These are phyloP conservation scores for Resseliella maxima DNA, from an alignment of 2,888 invertebrate species.

Conservation along the genomic window DNA sequence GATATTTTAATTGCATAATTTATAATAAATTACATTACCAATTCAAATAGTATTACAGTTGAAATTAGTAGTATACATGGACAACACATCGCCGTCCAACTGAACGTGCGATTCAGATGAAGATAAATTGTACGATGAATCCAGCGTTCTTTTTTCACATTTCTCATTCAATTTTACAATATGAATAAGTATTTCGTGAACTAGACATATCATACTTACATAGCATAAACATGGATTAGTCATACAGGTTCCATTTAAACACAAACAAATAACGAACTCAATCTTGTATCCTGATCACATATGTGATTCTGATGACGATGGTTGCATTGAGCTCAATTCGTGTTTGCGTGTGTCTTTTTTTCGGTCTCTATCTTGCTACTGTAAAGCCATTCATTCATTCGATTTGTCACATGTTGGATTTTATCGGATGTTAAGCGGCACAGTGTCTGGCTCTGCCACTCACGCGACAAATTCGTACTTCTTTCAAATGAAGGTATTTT, in stretches of 20 bases:
- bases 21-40: constrained; percentile 53
- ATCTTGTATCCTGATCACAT: constrained; percentile 43
- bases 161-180: constrained; percentile 1
- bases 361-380: neutral
- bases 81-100: neutral
- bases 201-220: constrained; percentile 27
- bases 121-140: constrained; percentile 22
- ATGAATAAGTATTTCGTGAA: constrained; percentile 11
- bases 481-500: constrained; percentile 39
- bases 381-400: neutral
- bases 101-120: neutral
- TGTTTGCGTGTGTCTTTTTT: too few species aligned
- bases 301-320: constrained; percentile 43
- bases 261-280: neutral
- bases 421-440: constrained; percentile 27
- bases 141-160: neutral
- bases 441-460: constrained; percentile 38
- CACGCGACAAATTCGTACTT: neutral
- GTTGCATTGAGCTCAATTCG: neutral
- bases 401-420: constrained; percentile 17
- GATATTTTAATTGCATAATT: constrained; percentile 19
- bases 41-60: neutral
- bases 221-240: constrained; percentile 44
- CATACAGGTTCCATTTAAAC: constrained; percentile 14
- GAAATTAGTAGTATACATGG: neutral